Base-by-base conservation (phyloP, 2,797 vertebrate genomes). In the Propithecus perrieri region DNA sequence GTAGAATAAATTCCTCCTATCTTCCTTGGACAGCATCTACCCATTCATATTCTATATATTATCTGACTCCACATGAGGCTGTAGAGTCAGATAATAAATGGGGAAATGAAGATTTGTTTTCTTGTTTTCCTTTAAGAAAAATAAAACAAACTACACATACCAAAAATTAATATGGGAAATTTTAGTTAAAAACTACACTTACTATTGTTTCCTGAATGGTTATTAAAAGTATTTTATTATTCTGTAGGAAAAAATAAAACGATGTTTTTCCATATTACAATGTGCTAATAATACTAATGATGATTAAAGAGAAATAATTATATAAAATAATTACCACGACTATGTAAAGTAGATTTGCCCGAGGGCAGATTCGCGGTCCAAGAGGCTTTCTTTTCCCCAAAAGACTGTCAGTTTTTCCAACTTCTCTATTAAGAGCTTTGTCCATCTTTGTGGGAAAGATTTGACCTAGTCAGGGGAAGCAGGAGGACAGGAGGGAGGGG, bases 331-430 rank as follows among this genome's bases (percentile, higher is more conserved):
- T 99, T 98, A 98, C 97, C 98, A 98, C 97, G 97, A 97, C 97
- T 98, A 97, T 98, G 98, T 98, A 98, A 98, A 98, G 91, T 97
- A 96, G 97, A 98, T 98, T 98, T 98, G 98, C 98, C 98, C 97
- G 96, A 98, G 97, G 98, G 98, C 98, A 98, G 96, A 98, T 97
- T 98, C 97, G 96, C 43, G 46, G 97, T 98, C 96, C 98, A 97
- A 97, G 95, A 98, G 96, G 97, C 86, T 91, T 43, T 93, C 92
- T 96, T 98, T 93, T 97, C 95, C 97, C 97, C 96, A 55, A 75
- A 97, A 98, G 74, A 97, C 97, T 97, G 97, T 98, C 98, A 98
- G 85, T 93, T 96, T 98, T 98, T 98, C 89, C 97, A 90, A 85
- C 98, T 98, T 97, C 97, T 97, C 94, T 97, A 96, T 98, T 97